Percentiles rank a stretch among this genome's conserved stretches.
Conservation (phyloP, 2,888 invertebrate genomes). For the Incurvaria masculella region DNA sequence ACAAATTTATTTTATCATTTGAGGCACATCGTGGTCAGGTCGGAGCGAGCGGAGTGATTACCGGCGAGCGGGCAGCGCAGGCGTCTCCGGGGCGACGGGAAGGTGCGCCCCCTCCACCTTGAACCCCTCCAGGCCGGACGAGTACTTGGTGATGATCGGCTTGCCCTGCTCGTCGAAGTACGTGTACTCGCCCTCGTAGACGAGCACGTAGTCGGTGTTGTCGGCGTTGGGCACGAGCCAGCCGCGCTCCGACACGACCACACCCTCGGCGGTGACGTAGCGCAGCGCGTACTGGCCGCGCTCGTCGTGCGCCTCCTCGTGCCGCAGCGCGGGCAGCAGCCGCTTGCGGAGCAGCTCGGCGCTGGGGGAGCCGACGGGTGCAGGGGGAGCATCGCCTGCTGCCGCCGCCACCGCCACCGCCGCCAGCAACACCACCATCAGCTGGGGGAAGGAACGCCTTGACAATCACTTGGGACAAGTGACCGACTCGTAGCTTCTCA, state of each 20-base stretch:
- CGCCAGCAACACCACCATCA: constrained; percentile 11
- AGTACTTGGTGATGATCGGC: constrained; percentile 22
- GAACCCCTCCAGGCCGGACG: constrained; percentile 22
- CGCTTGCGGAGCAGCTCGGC: constrained; percentile 6
- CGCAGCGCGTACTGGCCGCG: constrained; percentile 27
- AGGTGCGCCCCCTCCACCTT: constrained; percentile 21
- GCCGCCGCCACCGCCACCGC: constrained; percentile 8
- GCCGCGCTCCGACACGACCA: constrained; percentile 24
- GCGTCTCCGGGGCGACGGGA: constrained; percentile 14
- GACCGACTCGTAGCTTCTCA: too few species aligned
- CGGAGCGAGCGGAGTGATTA: too few species aligned
- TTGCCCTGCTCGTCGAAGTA: constrained; percentile 25
- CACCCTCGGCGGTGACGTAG: constrained; percentile 31
- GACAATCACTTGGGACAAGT: too few species aligned
- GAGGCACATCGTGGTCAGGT: too few species aligned
- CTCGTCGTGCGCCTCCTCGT: constrained; percentile 28
- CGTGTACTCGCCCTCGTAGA: constrained; percentile 25
- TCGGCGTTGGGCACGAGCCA: constrained; percentile 23
- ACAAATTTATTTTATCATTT: too few species aligned
- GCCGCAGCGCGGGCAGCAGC: constrained; percentile 23
- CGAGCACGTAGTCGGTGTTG: constrained; percentile 22
- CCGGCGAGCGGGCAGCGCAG: not conserved
- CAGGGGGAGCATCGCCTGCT: too few species aligned
- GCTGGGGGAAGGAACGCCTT: too few species aligned
- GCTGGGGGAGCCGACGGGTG: too few species aligned